Conservation (phyloP, 1,140 invertebrate genomes). For the Drosophila lacertosa region DNA sequence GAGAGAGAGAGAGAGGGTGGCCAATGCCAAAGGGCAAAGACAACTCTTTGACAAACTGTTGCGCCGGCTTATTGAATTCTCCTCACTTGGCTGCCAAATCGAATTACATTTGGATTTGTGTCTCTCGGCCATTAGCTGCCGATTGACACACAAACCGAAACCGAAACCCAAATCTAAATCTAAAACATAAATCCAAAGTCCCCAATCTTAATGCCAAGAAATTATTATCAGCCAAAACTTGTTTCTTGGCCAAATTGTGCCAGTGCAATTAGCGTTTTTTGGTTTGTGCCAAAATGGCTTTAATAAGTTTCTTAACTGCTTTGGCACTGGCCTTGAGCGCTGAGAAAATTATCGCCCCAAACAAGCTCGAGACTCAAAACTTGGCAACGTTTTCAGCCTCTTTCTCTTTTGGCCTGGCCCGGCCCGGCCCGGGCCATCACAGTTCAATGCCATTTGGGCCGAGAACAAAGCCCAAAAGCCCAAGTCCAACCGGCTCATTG, state of each 20-base stretch:
- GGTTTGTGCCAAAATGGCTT: slow-evolving; percentile 68
- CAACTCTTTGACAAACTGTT: slow-evolving; percentile 53
- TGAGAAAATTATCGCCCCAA: slow-evolving; percentile 43
- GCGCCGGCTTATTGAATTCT: slow-evolving; percentile 70
- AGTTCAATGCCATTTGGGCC: slow-evolving; percentile 69
- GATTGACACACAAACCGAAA: slow-evolving; percentile 66
- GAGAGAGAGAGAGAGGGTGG: slow-evolving; percentile 10
- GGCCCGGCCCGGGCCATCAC: slow-evolving; percentile 55
- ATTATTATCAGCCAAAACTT: slow-evolving; percentile 45
- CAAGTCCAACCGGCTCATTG: slow-evolving; percentile 49
- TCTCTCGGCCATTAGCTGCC: slow-evolving; percentile 32
- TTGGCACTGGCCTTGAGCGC: slow-evolving; percentile 69
- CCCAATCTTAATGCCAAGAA: slow-evolving; percentile 13
- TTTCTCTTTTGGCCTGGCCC: slow-evolving; percentile 19
- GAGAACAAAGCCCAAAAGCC: slow-evolving; percentile 46
- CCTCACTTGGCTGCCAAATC: slow-evolving; percentile 55
- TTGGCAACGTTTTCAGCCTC: slow-evolving; percentile 25
- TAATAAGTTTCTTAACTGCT: slow-evolving; percentile 71
- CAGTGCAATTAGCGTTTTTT: slow-evolving; percentile 62
- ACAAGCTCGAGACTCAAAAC: slow-evolving; percentile 5
- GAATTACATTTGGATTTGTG: slow-evolving; percentile 49
- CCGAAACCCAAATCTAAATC: slow-evolving; percentile 39
- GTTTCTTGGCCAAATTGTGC: slow-evolving; percentile 54
- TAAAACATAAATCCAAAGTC: too few species aligned
- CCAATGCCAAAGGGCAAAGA: slow-evolving; percentile 64